Evolutionary conservation across 2,888 invertebrate genomes (phyloP).

Genomic region (Plebejus argus): DNA sequence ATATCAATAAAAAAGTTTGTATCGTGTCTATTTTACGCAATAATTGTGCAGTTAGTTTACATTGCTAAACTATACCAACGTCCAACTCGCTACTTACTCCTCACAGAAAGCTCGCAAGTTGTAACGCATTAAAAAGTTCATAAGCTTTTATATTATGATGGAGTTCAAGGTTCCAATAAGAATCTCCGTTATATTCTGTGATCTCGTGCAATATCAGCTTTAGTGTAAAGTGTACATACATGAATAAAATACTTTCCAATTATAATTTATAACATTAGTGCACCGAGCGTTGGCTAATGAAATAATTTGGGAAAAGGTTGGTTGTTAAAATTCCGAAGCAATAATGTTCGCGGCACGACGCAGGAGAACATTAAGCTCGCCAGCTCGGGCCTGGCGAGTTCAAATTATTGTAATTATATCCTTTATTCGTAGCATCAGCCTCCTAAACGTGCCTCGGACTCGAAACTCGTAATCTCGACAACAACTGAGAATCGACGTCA

Average conservation of each 20-base stretch:
- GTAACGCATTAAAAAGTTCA: not conserved
- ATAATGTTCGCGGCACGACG: not conserved
- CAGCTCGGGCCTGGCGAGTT: constrained; percentile 30
- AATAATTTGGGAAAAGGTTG: not conserved
- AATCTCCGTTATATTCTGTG: no score
- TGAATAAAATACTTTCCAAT: not conserved
- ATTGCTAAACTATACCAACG: no score
- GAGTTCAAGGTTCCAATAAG: not conserved
- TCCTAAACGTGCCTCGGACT: constrained; percentile 41
- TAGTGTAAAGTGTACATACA: not conserved
- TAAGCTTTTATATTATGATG: not conserved
- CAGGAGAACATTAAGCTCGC: constrained; percentile 32
- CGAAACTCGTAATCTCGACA: constrained; percentile 45
- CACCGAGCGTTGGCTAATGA: not conserved
- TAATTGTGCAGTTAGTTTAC: no score
- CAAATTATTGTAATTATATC: constrained; percentile 44
- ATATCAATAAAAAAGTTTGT: no score
- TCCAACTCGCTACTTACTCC: no score
- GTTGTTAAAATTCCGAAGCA: constrained; percentile 9
- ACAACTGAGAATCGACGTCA: constrained; percentile 1
- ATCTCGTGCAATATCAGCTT: not conserved
- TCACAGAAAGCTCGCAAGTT: no score
- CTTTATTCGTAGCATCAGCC: constrained; percentile 33
- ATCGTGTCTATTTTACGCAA: no score
- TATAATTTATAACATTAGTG: not conserved